A percentile compares a stretch with the other conserved stretches of the same genome.
Evolutionary conservation across 2,113 vertebrate genomes (phyloP).

Genomic region (Pterophyllum scalare): DNA sequence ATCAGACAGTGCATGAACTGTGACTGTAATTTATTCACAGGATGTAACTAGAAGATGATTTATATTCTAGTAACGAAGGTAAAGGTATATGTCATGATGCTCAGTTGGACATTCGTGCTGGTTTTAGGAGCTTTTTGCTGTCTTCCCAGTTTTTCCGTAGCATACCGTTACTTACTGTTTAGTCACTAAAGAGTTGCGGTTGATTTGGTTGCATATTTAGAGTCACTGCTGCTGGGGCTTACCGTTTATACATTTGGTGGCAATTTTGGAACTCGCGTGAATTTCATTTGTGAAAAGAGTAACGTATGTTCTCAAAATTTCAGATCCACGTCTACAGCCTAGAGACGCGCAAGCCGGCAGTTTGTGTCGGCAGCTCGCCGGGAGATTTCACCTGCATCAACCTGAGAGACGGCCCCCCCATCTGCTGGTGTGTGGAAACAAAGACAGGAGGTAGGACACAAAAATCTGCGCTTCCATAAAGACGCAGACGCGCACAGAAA

Average conservation of each 20-base stretch:
- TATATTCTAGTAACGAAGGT: neutral
- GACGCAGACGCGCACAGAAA: neutral
- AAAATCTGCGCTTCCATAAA: neutral
- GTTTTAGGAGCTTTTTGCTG: neutral
- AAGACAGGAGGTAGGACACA: constrained; percentile 88
- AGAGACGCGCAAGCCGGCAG: constrained; percentile 85
- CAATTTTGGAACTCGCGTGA: neutral
- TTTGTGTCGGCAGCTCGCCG: constrained; percentile 84
- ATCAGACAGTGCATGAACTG: neutral
- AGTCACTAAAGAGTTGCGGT: neutral
- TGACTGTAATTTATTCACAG: neutral
- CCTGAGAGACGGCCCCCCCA: constrained; percentile 85
- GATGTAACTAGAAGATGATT: neutral
- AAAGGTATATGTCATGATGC: neutral
- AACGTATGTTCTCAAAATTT: neutral
- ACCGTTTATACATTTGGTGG: rapidly evolving
- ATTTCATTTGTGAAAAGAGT: neutral
- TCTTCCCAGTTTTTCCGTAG: neutral
- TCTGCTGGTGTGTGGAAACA: constrained; percentile 93
- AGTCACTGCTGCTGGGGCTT: neutral
- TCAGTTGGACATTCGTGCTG: neutral
- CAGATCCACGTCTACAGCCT: constrained; percentile 93
- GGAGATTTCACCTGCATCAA: constrained; percentile 94
- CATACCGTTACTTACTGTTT: neutral
- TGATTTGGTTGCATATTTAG: neutral